Base-by-base conservation (phyloP, 2,113 vertebrate genomes). In the Pleuronectes platessa region DNA sequence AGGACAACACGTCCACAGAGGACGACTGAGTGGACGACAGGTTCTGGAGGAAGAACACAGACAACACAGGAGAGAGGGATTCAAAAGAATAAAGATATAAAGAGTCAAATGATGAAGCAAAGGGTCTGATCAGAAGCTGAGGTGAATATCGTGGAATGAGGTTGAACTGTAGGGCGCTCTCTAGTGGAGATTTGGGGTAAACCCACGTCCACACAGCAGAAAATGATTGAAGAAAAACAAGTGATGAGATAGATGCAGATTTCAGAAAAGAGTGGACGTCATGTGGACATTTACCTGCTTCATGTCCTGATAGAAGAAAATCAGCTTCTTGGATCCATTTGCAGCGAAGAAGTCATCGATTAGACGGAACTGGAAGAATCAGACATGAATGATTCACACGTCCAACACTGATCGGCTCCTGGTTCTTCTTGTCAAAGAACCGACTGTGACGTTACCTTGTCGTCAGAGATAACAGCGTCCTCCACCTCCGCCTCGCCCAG, bases 221-320 rank as follows among this genome's bases (percentile, higher is more conserved):
- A 23, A 23, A 9, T 47, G 45, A 14, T 4, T 2, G 42, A 45
- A 14, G 42, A 45, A 14, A 45, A 14, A 45, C 3, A 14, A 45
- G 42, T 45, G 20, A 54, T 7, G 51, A 54, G n/a, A 21, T 10
- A 3, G 53, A 20, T 5, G 51, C 7, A 6, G 51, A 21, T 13
- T 7, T 54, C 51, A 21, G n/a, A 54, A 21, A 24, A 24, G 54
- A 15, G 12, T 3, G 1, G 35, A 40, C 15, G 23, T 13, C 24
- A 17, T 7, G 37, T 18, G 23, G 8, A 17, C 18, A 62, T 23
- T 76, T 92, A 95, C 95, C 94, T 89, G 83, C 15, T 71, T 85
- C 18, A 85, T n/a, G 31, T 85, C 89, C 92, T 96, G 95, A 79
- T 92, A 94, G 92, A 95, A 96, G 91, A 96, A 95, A 27, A 96